phyloP scores from a whole-genome alignment of 2,888 invertebrate genomes.

The Apamea monoglypha region DNA sequence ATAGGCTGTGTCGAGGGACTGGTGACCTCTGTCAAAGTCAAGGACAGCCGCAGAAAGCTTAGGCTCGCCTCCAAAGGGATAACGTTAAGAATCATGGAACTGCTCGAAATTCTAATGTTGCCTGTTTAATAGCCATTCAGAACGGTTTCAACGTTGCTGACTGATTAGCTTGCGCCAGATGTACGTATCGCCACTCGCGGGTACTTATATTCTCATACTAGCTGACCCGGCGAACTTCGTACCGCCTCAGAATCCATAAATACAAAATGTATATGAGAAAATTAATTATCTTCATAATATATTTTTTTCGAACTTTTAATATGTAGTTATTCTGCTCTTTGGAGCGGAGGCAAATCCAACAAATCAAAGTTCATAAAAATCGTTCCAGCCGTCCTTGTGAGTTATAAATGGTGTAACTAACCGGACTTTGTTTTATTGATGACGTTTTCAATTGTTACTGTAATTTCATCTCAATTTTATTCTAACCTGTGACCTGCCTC shows the following conservation, averaged over 20 bases:
- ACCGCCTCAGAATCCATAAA: background rate
- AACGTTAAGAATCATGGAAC: background rate
- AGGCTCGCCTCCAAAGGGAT: constrained; percentile 10
- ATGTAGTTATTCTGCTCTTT: background rate
- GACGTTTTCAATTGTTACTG: background rate
- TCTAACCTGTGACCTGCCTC: no score
- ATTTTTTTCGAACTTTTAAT: background rate
- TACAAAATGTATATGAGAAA: background rate
- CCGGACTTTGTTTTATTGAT: background rate
- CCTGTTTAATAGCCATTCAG: background rate
- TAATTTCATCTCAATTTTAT: background rate
- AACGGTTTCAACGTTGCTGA: background rate
- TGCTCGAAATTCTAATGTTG: background rate
- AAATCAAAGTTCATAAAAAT: background rate
- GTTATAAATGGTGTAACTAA: background rate
- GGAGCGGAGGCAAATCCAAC: background rate
- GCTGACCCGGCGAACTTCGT: background rate
- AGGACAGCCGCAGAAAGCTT: constrained; percentile 23
- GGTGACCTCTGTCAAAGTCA: constrained; percentile 45
- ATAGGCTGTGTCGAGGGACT: constrained; percentile 36
- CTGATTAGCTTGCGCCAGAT: background rate
- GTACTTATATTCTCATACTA: background rate
- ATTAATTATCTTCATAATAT: background rate
- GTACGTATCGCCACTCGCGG: background rate
- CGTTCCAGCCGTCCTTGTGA: background rate